Conservation (phyloP, 1,140 invertebrate species). For the Drosophila lacteicornis region DNA sequence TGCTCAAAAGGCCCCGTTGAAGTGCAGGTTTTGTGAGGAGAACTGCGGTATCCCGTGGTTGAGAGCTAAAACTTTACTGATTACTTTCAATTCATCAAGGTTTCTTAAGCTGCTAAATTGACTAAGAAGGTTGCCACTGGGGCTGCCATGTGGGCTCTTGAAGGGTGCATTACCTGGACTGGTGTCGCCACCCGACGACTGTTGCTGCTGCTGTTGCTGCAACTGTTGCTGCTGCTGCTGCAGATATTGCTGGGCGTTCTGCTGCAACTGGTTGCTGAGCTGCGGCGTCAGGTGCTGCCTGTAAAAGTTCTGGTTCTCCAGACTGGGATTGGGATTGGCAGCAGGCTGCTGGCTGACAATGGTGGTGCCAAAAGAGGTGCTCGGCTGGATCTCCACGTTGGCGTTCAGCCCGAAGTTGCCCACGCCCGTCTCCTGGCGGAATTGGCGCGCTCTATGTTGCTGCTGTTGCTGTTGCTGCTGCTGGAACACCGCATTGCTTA, state of each 20-base stretch:
- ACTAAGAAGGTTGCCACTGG: conserved; percentile 86
- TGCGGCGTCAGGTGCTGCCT: conserved; percentile 76
- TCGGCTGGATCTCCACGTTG: conserved; percentile 69
- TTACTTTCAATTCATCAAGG: conserved; percentile 90
- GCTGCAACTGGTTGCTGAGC: conserved; percentile 76
- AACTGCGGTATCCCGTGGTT: conserved; percentile 87
- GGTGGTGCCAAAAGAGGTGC: conserved; percentile 67
- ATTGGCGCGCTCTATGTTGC: conserved; percentile 80
- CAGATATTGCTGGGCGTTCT: conserved; percentile 78
- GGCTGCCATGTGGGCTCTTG: conserved; percentile 85
- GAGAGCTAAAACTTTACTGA: conserved; percentile 91
- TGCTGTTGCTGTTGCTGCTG: conserved; percentile 63
- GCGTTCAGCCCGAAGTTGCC: conserved; percentile 84
- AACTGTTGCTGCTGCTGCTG: conserved; percentile 67
- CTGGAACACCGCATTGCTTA: conserved; percentile 69
- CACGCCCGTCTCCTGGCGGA: conserved; percentile 85
- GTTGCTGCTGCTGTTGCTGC: conserved; percentile 63
- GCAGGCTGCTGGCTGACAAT: conserved; percentile 63
- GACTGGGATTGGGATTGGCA: conserved; percentile 47
- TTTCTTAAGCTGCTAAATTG: conserved; percentile 86
- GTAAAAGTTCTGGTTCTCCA: conserved; percentile 83
- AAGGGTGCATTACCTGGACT: conserved; percentile 70
- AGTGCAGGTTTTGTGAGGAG: conserved; percentile 80
- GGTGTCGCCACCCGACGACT: conserved; percentile 48
- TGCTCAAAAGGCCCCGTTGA: conserved; percentile 76